A percentile compares a stretch with the other conserved stretches of the same genome.
phyloP scores from a whole-genome alignment of 2,113 vertebrate species.

The Donacobius atricapilla region DNA sequence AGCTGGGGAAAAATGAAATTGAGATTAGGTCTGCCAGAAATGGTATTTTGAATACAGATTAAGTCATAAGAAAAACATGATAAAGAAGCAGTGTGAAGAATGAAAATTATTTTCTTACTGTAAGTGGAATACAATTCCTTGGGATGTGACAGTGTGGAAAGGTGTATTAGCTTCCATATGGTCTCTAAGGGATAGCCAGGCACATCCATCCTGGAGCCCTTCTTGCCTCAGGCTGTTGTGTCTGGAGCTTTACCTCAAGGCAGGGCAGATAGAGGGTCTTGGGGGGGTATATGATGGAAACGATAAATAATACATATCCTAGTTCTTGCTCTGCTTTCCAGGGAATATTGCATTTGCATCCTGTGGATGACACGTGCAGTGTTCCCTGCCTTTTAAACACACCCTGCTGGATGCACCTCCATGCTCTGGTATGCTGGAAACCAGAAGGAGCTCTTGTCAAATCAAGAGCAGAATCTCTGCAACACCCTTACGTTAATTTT shows the following conservation, averaged over 20 bases:
- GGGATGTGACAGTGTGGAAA: not conserved
- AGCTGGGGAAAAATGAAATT: not conserved
- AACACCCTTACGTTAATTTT: not conserved
- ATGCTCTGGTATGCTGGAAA: not conserved
- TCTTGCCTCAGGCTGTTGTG: not conserved
- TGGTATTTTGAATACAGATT: not conserved
- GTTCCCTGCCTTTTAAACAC: not conserved
- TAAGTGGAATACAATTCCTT: not conserved
- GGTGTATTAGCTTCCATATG: not conserved
- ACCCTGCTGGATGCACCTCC: not conserved
- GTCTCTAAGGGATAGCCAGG: not conserved
- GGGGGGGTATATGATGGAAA: not conserved
- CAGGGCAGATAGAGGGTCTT: not conserved
- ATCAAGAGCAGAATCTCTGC: not conserved
- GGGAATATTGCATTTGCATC: not conserved
- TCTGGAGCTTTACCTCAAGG: not conserved
- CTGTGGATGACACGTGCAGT: not conserved
- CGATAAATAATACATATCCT: not conserved
- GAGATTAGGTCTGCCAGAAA: not conserved
- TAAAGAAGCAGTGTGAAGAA: not conserved
- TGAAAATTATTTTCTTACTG: not conserved
- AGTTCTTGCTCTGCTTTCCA: not conserved
- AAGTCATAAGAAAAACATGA: not conserved
- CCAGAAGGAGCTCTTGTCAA: not conserved
- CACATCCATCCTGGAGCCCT: not conserved